These are phyloP conservation scores for Gracilinanus agilis DNA, from an alignment of 2,113 vertebrate species.

Conservation along the genomic window DNA sequence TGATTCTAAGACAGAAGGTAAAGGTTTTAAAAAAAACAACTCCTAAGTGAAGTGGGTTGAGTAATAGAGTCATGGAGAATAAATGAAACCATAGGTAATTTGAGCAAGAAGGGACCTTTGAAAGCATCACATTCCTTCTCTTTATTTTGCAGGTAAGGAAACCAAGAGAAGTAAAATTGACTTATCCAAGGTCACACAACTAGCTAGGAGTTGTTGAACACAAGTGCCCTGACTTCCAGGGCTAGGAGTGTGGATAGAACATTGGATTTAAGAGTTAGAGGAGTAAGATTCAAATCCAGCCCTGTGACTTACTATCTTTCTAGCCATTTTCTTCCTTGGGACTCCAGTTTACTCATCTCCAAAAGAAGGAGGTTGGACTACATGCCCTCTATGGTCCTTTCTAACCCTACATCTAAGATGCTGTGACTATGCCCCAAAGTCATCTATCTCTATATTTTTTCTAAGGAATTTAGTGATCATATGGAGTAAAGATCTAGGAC, in stretches of 20 bases:
- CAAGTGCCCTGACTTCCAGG: neutral
- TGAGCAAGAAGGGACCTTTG: neutral
- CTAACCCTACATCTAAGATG: neutral
- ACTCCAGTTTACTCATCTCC: neutral
- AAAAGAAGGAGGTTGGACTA: neutral
- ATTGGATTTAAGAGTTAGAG: neutral
- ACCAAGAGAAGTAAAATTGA: neutral
- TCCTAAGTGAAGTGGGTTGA: neutral
- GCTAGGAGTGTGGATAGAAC: neutral
- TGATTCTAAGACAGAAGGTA: too few species aligned
- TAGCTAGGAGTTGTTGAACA: neutral
- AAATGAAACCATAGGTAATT: neutral
- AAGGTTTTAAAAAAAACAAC: too few species aligned
- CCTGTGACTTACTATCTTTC: neutral
- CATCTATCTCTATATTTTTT: too few species aligned
- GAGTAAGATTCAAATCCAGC: neutral
- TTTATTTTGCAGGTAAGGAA: neutral
- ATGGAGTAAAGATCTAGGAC: too few species aligned
- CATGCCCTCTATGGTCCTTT: neutral
- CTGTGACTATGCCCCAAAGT: too few species aligned
- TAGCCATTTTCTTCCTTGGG: neutral
- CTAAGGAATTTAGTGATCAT: too few species aligned
- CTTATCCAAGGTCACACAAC: neutral
- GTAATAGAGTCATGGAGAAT: neutral
- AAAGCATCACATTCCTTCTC: neutral